phyloP scores from a whole-genome alignment of 2,113 vertebrate genomes.

The Phycodurus eques region DNA sequence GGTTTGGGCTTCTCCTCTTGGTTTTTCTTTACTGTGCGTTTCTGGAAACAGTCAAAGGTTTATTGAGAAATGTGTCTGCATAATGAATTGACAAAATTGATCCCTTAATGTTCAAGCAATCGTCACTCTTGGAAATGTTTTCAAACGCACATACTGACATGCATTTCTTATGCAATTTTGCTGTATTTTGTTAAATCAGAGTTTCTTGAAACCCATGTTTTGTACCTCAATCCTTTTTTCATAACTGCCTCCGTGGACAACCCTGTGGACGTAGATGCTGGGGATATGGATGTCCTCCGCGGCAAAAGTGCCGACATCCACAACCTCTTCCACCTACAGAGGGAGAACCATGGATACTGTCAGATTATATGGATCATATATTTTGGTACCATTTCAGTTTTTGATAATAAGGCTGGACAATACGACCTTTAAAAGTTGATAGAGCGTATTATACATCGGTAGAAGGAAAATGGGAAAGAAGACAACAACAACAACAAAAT shows the following conservation, averaged over 20 bases:
- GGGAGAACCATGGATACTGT: conserved; percentile 10
- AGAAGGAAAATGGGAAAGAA: too few species aligned
- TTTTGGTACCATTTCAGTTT: neutral
- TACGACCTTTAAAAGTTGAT: too few species aligned
- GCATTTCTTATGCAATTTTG: neutral
- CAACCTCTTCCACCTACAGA: conserved; percentile 94
- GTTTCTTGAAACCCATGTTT: neutral
- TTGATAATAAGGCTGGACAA: too few species aligned
- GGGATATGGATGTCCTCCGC: conserved; percentile 95
- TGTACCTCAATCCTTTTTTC: conserved; percentile 97
- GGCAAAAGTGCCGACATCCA: conserved; percentile 88
- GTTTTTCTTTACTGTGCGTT: conserved; percentile 81
- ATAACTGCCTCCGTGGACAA: conserved; percentile 83
- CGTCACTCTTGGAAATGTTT: too few species aligned
- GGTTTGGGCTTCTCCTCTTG: conserved; percentile 75
- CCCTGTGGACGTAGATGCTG: conserved; percentile 91
- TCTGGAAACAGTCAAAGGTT: conserved; percentile 67
- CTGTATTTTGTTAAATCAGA: neutral
- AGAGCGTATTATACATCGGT: too few species aligned
- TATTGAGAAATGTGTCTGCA: neutral
- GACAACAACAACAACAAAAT: too few species aligned
- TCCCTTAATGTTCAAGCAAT: too few species aligned
- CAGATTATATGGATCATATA: neutral
- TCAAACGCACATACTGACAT: neutral
- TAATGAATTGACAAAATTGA: neutral